Conservation (phyloP, 1,140 invertebrate species). For the Myzus persicae region DNA sequence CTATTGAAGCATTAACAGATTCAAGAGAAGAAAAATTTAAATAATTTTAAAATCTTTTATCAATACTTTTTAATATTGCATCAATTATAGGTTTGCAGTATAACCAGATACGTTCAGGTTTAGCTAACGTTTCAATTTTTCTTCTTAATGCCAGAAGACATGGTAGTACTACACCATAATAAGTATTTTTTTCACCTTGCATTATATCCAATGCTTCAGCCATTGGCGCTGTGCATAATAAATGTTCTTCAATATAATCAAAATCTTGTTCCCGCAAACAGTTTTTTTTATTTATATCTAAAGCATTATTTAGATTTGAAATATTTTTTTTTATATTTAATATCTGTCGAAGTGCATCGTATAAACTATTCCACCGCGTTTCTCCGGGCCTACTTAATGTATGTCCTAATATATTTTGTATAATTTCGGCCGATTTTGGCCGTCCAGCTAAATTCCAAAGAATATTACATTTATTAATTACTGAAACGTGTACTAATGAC, state of each 20-base stretch:
- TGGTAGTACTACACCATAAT: too few species aligned
- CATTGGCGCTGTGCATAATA: neutral
- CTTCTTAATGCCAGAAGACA: too few species aligned
- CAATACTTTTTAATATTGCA: too few species aligned
- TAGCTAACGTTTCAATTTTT: too few species aligned
- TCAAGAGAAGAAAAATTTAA: too few species aligned
- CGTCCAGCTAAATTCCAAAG: neutral
- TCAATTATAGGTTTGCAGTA: too few species aligned
- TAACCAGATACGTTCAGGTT: too few species aligned
- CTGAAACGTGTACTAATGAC: neutral
- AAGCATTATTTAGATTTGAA: neutral
- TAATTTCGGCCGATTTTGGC: neutral
- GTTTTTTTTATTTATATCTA: constrained; percentile 27
- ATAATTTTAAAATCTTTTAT: too few species aligned
- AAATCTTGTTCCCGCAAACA: neutral
- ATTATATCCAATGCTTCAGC: too few species aligned
- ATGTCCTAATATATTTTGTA: constrained; percentile 21
- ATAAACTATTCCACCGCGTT: constrained; percentile 8
- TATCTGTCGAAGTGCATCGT: neutral
- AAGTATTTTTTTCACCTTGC: too few species aligned
- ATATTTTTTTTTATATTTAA: constrained; percentile 14
- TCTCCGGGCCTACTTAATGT: neutral
- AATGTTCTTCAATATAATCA: neutral
- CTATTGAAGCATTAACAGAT: too few species aligned
- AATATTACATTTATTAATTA: constrained; percentile 22